Evolutionary conservation across 2,888 invertebrate species (phyloP).

Genomic region (Plagiodera versicolora): DNA sequence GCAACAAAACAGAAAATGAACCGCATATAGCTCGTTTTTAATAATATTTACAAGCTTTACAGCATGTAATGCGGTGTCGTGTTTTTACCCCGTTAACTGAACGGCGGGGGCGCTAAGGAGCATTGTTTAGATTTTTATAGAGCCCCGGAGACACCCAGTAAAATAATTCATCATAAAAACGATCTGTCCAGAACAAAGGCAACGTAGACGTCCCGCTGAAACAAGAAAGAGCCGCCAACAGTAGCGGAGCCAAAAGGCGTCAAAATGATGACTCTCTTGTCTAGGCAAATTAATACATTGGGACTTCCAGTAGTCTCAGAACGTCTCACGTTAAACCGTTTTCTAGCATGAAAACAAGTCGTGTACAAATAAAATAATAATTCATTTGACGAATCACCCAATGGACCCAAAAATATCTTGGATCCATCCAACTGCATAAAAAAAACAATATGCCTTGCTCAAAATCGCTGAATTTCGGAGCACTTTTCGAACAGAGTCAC

Average conservation of each 20-base stretch:
- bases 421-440: no score
- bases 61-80: conserved; percentile 32
- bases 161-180: conserved; percentile 44
- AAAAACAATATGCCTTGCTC: no score
- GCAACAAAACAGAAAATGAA: conserved; percentile 3
- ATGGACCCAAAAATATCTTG: no score
- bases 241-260: conserved; percentile 15
- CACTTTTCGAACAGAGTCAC: no score
- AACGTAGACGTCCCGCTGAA: conserved; percentile 10
- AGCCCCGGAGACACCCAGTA: conserved; percentile 39
- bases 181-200: conserved; percentile 38
- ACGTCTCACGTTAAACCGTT: no score
- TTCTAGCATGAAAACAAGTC: no score
- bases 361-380: no score
- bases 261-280: background rate
- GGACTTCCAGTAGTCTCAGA: background rate
- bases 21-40: conserved; percentile 21
- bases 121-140: conserved; percentile 46
- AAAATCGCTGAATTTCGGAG: no score
- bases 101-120: conserved; percentile 19
- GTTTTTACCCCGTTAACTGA: conserved; percentile 26
- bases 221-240: conserved; percentile 10
- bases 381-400: no score
- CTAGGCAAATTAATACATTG: background rate
- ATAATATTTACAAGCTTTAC: conserved; percentile 28